Percentiles rank a stretch among this genome's conserved stretches.
These are phyloP conservation scores for Pogonophryne albipinna DNA, from an alignment of 2,797 vertebrate genomes.

Conservation along the genomic window DNA sequence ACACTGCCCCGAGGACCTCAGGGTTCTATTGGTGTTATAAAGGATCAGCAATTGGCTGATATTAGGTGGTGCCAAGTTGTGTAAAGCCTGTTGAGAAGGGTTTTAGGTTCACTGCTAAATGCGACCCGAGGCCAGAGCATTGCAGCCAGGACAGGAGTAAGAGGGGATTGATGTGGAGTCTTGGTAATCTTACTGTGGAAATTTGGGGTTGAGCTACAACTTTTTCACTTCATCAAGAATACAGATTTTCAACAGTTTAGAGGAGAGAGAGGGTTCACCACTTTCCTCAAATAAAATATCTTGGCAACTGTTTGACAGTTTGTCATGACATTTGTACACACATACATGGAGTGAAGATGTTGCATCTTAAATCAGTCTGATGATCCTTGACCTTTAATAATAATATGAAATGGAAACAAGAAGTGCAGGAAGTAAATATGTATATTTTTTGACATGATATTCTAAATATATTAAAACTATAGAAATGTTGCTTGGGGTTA, in stretches of 20 bases:
- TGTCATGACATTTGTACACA: background rate
- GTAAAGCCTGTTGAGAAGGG: slow-evolving; percentile 43
- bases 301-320: background rate
- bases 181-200: slow-evolving; percentile 17
- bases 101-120: slow-evolving; percentile 24
- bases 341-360: background rate
- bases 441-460: too few relatives aligned
- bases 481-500: too few relatives aligned
- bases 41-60: slow-evolving; percentile 38
- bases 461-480: too few relatives aligned
- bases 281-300: background rate
- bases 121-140: slow-evolving; percentile 27
- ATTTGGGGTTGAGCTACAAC: slow-evolving; percentile 14
- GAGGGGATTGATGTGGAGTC: slow-evolving; percentile 8
- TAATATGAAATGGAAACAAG: background rate
- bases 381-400: background rate
- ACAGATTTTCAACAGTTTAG: slow-evolving; percentile 2
- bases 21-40: slow-evolving; percentile 31
- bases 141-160: slow-evolving; percentile 16
- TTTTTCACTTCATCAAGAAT: slow-evolving; percentile 14
- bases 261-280: background rate
- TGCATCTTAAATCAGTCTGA: background rate
- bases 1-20: slow-evolving; percentile 10
- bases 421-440: too few relatives aligned
- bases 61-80: slow-evolving; percentile 37